Percentiles rank a stretch among this genome's conserved stretches.
phyloP scores from a whole-genome alignment of 2,888 invertebrate species.

The Panorpa germanica region DNA sequence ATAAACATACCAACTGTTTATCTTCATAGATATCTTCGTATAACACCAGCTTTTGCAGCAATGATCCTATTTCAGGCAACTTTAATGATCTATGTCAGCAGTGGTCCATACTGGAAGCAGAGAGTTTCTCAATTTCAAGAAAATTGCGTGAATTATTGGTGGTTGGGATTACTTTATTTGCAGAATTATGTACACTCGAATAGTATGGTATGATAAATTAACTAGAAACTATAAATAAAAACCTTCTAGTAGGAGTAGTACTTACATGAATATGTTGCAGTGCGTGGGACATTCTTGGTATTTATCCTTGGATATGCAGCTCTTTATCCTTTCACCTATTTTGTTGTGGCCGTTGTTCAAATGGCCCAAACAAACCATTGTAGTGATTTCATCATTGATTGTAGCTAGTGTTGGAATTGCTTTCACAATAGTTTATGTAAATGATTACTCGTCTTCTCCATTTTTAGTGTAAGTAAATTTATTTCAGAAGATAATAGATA shows the following conservation, averaged over 20 bases:
- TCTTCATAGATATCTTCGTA: slow-evolving; percentile 25
- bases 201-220: slow-evolving; percentile 18
- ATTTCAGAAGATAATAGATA: neutral
- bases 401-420: slow-evolving; percentile 13
- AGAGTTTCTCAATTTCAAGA: neutral
- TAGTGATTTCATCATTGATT: slow-evolving; percentile 13
- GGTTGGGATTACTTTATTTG: slow-evolving; percentile 27
- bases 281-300: slow-evolving; percentile 38
- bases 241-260: no score
- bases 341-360: slow-evolving; percentile 28
- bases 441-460: no score
- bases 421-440: no score
- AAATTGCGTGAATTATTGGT: slow-evolving; percentile 25
- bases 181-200: slow-evolving; percentile 25
- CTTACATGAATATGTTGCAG: no score
- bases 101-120: slow-evolving; percentile 29
- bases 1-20: slow-evolving; percentile 22
- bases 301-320: slow-evolving; percentile 34
- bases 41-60: slow-evolving; percentile 32
- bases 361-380: slow-evolving; percentile 18
- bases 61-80: slow-evolving; percentile 28
- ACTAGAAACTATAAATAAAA: no score
- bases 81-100: slow-evolving; percentile 27
- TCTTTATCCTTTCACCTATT: slow-evolving; percentile 33
- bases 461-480: no score